Percentiles rank a stretch among this genome's conserved stretches.
These are phyloP conservation scores for Dromaius novaehollandiae DNA, from an alignment of 2,113 vertebrate species.

Conservation along the genomic window DNA sequence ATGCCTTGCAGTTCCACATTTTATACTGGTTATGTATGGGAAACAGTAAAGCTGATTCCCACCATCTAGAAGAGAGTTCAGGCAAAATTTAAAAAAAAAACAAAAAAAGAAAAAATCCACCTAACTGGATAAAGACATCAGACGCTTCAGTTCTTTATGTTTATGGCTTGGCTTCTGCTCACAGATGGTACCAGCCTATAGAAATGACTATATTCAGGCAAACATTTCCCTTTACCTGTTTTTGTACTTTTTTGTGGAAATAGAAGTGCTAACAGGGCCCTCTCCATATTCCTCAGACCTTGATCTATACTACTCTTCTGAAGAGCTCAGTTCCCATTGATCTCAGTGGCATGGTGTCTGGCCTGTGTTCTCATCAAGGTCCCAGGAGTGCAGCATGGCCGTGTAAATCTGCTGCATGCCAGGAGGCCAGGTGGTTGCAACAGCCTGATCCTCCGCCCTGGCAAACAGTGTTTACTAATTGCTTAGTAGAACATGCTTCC, in stretches of 20 bases:
- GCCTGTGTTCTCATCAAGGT: fast-evolving
- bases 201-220: not conserved
- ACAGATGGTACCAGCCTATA: not conserved
- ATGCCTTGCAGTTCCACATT: not conserved
- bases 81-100: not conserved
- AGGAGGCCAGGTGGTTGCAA: not conserved
- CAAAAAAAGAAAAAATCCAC: too few relatives aligned
- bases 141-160: not conserved
- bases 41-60: not conserved
- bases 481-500: fast-evolving
- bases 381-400: fast-evolving
- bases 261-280: not conserved
- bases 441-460: not conserved
- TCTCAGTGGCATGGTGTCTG: fast-evolving
- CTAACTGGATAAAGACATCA: not conserved
- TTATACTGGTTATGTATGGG: not conserved
- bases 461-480: not conserved
- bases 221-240: not conserved
- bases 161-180: not conserved
- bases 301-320: fast-evolving
- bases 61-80: not conserved
- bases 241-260: not conserved
- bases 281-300: not conserved
- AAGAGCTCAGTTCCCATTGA: not conserved
- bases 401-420: not conserved